Base-by-base conservation (phyloP, 1,140 invertebrate genomes). In the Bilobella aurantiaca region DNA sequence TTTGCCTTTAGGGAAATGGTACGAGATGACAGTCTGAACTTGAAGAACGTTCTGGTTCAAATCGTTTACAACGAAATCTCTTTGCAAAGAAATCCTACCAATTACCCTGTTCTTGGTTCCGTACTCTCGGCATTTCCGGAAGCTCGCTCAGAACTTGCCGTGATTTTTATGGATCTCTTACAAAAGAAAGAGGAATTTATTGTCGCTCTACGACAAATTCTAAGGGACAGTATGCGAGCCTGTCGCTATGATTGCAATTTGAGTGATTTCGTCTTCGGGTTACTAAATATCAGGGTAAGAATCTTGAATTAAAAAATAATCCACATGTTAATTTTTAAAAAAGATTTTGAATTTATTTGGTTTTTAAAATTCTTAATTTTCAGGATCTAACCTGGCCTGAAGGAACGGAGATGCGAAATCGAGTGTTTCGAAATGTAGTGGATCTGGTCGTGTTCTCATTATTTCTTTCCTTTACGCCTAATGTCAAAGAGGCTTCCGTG, bases 61-160 rank as follows among this genome's bases (percentile, higher is more conserved):
- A 93, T 93, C 0, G 88, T 97, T 68, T 94, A 93, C 78, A 97
- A 97, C 78, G 94, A 98, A 79, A 79, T 98, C 32, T 94, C 92
- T 0, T 78, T 77, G 25, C 87, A 88, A 73, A 82, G 93, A 57
- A 96, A 95, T 81, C 90, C 90, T 0, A 96, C 96, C 78, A 97
- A 96, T 77, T 91, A 97, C 86, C 83, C 87, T 1, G 85, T 95
- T 73, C 78, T 94, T 49, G 85, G 86, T 5, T 87, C 90, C 1
- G 87, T 96, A 74, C 91, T 97, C 73, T 89, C 92, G 76, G 86
- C 87, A 27, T 81, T 85, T 63, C 85, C 87, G 0, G 86, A 89
- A 67, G 80, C 88, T n/a, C 86, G 89, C 0, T 82, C 83, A 64
- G 82, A 87, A 71, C 82, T 92, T 65, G 89, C 88, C 23, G 87